Evolutionary conservation across 2,888 invertebrate genomes (phyloP).

Genomic region (Cosmopolites sordidus): DNA sequence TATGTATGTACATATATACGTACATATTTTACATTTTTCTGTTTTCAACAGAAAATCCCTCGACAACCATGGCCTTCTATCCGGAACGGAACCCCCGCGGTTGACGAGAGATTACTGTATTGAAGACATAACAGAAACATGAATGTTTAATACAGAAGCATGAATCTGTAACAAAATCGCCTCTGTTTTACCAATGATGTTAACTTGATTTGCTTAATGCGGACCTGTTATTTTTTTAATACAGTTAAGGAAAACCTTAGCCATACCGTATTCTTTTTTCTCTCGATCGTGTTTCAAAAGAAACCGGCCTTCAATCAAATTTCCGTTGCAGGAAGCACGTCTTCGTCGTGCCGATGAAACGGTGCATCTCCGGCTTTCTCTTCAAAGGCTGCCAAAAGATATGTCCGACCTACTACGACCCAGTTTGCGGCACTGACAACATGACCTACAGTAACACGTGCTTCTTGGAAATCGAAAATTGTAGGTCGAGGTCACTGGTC

Average conservation of each 20-base stretch:
- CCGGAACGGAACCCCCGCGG: no score
- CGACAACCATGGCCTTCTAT: no score
- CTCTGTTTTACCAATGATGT: no score
- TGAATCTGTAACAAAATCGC: no score
- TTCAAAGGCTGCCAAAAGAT: slow-evolving; percentile 84
- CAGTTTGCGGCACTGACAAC: slow-evolving; percentile 88
- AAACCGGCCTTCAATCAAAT: no score
- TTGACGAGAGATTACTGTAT: no score
- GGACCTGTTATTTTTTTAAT: not conserved
- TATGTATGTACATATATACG: no score
- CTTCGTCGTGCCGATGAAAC: slow-evolving; percentile 84
- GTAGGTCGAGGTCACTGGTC: slow-evolving; percentile 75
- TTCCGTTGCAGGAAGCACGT: slow-evolving; percentile 68
- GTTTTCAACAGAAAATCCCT: no score
- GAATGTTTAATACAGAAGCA: no score
- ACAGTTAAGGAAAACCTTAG: not conserved
- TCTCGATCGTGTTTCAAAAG: not conserved
- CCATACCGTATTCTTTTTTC: not conserved
- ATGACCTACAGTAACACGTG: slow-evolving; percentile 93
- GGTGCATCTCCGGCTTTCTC: slow-evolving; percentile 79
- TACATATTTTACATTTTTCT: no score
- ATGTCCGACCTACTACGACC: slow-evolving; percentile 82
- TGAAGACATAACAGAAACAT: no score
- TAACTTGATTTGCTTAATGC: no score
- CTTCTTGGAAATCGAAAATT: slow-evolving; percentile 87